Evolutionary conservation across 2,113 vertebrate species (phyloP).

Genomic region (Helogale parvula): DNA sequence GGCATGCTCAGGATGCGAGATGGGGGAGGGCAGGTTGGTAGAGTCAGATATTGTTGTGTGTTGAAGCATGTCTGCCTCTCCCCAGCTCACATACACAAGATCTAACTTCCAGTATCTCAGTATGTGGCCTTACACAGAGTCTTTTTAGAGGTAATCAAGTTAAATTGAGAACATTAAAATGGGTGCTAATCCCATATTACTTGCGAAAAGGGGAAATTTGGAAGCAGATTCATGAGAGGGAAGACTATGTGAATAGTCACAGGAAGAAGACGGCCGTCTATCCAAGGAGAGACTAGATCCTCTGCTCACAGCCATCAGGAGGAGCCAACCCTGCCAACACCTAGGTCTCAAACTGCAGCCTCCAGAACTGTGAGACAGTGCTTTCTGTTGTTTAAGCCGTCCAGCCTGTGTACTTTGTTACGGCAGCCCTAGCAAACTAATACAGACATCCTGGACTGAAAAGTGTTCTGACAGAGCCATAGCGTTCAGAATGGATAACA

Average conservation of each 20-base stretch:
- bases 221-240: background rate
- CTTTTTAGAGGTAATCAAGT: background rate
- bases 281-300: background rate
- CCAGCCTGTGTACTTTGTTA: background rate
- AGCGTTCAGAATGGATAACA: background rate
- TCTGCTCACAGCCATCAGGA: background rate
- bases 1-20: background rate
- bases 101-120: background rate
- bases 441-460: background rate
- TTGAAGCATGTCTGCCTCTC: too few relatives aligned
- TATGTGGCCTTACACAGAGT: background rate
- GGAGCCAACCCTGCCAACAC: background rate
- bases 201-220: background rate
- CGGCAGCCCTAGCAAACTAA: background rate
- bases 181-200: background rate
- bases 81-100: background rate
- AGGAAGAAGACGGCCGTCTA: background rate
- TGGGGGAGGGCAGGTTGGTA: background rate
- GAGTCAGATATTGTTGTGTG: background rate
- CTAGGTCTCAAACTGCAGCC: background rate
- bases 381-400: background rate
- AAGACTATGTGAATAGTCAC: accelerated
- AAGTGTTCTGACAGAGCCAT: background rate
- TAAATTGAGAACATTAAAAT: background rate
- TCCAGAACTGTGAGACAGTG: background rate